Evolutionary conservation across 1,140 invertebrate species (phyloP).

Genomic region (Manduca sexta): DNA sequence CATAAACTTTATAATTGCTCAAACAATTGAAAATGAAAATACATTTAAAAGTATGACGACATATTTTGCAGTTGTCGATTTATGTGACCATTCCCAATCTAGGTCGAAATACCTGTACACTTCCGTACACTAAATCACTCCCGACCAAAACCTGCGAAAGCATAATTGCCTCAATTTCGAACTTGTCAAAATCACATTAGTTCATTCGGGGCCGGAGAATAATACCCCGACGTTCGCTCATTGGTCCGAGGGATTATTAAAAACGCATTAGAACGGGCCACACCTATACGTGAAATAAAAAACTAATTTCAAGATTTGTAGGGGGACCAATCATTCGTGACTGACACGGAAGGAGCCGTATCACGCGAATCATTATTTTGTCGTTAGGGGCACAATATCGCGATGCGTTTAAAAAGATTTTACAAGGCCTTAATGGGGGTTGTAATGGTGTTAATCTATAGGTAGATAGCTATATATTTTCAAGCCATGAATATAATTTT

Average conservation of each 20-base stretch:
- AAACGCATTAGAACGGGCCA: conserved; percentile 66
- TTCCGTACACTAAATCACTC: conserved; percentile 44
- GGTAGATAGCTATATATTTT: too few relatives aligned
- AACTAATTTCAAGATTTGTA: conserved; percentile 66
- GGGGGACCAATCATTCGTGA: conserved; percentile 52
- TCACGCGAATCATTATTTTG: conserved; percentile 71
- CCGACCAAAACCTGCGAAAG: conserved; percentile 54
- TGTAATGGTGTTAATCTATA: background rate
- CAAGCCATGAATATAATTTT: too few relatives aligned
- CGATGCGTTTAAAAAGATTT: conserved; percentile 11
- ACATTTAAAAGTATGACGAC: background rate
- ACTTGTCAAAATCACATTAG: conserved; percentile 73
- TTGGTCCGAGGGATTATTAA: conserved; percentile 66
- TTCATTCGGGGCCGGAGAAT: conserved; percentile 43
- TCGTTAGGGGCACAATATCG: conserved; percentile 52
- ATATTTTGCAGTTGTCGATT: background rate
- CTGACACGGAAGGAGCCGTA: conserved; percentile 63
- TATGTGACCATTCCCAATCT: background rate
- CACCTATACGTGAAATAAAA: conserved; percentile 62
- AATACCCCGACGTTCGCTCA: conserved; percentile 53
- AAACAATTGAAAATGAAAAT: background rate
- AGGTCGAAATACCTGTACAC: conserved; percentile 25
- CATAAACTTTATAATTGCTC: background rate
- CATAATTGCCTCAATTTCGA: conserved; percentile 66
- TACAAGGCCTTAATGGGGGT: background rate